Conservation (phyloP, 2,888 invertebrate species). For the Saturnia japonica region DNA sequence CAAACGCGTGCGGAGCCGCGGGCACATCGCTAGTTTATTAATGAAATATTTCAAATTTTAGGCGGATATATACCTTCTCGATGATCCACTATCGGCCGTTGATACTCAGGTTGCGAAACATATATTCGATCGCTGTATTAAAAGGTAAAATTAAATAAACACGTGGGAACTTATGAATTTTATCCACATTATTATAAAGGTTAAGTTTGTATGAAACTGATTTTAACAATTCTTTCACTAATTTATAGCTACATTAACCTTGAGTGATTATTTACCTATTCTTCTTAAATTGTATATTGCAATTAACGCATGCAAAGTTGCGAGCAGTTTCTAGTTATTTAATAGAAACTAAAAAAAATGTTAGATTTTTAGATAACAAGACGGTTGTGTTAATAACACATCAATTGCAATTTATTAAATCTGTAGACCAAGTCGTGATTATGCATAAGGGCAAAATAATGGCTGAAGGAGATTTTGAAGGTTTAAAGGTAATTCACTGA, state of each 20-base stretch:
- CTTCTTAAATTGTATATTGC: too few species aligned
- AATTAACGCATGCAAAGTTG: too few species aligned
- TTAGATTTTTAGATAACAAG: slow-evolving; percentile 83
- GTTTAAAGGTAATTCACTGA: slow-evolving; percentile 55
- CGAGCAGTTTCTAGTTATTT: background rate
- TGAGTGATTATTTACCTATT: too few species aligned
- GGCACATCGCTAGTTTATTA: background rate
- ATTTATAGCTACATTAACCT: too few species aligned
- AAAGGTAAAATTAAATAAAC: slow-evolving; percentile 46
- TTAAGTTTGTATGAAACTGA: too few species aligned
- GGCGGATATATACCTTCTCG: slow-evolving; percentile 88
- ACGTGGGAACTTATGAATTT: too few species aligned
- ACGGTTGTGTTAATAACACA: slow-evolving; percentile 91
- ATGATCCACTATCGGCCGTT: slow-evolving; percentile 89
- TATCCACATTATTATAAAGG: background rate
- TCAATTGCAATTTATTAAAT: slow-evolving; percentile 89
- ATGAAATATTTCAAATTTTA: slow-evolving; percentile 48
- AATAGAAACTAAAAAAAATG: background rate
- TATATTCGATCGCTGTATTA: slow-evolving; percentile 86
- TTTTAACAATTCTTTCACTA: too few species aligned
- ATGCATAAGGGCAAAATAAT: slow-evolving; percentile 67
- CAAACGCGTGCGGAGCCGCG: too few species aligned
- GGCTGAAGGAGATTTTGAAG: slow-evolving; percentile 63
- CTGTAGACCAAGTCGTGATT: slow-evolving; percentile 82
- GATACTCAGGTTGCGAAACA: slow-evolving; percentile 87